Percentiles rank a stretch among this genome's conserved stretches.
phyloP scores from a whole-genome alignment of 2,113 vertebrate species.

The Hepsetus odoe region DNA sequence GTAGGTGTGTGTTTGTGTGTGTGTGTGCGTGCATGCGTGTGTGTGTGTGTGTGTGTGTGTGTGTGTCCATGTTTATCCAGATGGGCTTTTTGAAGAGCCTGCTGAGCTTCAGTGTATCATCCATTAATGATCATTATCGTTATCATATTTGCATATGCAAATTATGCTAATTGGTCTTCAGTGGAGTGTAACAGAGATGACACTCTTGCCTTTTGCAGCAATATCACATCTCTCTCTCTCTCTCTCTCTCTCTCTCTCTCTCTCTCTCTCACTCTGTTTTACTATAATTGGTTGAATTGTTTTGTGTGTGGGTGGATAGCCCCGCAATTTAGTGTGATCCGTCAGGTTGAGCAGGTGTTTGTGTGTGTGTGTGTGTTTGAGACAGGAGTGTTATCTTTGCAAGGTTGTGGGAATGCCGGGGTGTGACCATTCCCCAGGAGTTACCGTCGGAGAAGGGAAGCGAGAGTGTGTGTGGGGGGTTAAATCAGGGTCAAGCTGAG shows the following conservation, averaged over 20 bases:
- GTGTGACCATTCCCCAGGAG: slow-evolving; percentile 42
- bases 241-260: neutral
- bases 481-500: slow-evolving; percentile 35
- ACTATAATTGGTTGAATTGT: slow-evolving; percentile 20
- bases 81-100: slow-evolving; percentile 44
- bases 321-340: slow-evolving; percentile 10
- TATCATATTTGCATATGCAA: slow-evolving; percentile 43
- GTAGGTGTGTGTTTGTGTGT: slow-evolving; percentile 9
- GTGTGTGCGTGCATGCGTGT: slow-evolving; percentile 17
- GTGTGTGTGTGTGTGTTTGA: slow-evolving; percentile 19
- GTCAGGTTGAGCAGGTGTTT: slow-evolving; percentile 27
- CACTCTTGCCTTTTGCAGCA: slow-evolving; percentile 17
- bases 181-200: slow-evolving; percentile 19
- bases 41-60: slow-evolving; percentile 26
- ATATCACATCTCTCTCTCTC: slow-evolving; percentile 32
- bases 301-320: neutral
- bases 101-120: slow-evolving; percentile 38
- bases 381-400: slow-evolving; percentile 48
- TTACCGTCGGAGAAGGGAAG: slow-evolving; percentile 34
- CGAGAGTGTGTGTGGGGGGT: slow-evolving; percentile 43
- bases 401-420: slow-evolving; percentile 34
- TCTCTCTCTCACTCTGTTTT: neutral
- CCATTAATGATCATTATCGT: slow-evolving; percentile 45
- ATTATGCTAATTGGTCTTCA: slow-evolving; percentile 24
- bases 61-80: slow-evolving; percentile 42